phyloP scores from a whole-genome alignment of 1,140 invertebrate species.

The Scaptomyza pallida region DNA sequence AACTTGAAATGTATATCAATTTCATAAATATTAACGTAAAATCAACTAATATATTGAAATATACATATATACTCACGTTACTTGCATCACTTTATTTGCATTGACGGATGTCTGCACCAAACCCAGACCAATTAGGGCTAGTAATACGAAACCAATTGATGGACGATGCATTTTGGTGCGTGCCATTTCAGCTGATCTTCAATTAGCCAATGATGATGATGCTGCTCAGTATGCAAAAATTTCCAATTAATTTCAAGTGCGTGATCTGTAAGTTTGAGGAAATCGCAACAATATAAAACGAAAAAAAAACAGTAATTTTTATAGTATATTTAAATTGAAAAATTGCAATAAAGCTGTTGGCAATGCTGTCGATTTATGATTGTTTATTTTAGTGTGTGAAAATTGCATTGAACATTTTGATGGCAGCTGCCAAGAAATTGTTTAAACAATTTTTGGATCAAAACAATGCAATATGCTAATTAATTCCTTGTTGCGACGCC shows the following conservation, averaged over 20 bases:
- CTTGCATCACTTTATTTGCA: conserved; percentile 27
- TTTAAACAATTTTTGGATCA: background rate
- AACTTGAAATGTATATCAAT: too few relatives aligned
- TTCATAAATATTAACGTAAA: too few relatives aligned
- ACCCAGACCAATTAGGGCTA: conserved; percentile 59
- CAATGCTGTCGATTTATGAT: conserved; percentile 3
- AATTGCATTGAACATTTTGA: conserved; percentile 29
- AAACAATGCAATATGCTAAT: too few relatives aligned
- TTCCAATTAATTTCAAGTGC: conserved; percentile 34
- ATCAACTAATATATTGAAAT: background rate
- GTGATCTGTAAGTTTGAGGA: conserved; percentile 46
- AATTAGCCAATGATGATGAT: conserved; percentile 38
- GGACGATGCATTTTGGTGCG: conserved; percentile 51
- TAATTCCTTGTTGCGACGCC: conserved; percentile 24
- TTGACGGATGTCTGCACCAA: conserved; percentile 34
- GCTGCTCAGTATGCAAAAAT: conserved; percentile 27
- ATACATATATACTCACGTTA: conserved; percentile 59
- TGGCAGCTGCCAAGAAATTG: background rate
- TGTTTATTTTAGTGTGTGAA: background rate
- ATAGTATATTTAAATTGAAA: conserved; percentile 12
- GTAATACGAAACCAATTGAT: conserved; percentile 45
- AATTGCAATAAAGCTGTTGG: conserved; percentile 40
- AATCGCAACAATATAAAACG: conserved; percentile 34
- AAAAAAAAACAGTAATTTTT: too few relatives aligned
- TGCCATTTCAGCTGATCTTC: conserved; percentile 30